These are phyloP conservation scores for Diachasmimorpha longicaudata DNA, from an alignment of 1,140 invertebrate genomes.

Conservation along the genomic window DNA sequence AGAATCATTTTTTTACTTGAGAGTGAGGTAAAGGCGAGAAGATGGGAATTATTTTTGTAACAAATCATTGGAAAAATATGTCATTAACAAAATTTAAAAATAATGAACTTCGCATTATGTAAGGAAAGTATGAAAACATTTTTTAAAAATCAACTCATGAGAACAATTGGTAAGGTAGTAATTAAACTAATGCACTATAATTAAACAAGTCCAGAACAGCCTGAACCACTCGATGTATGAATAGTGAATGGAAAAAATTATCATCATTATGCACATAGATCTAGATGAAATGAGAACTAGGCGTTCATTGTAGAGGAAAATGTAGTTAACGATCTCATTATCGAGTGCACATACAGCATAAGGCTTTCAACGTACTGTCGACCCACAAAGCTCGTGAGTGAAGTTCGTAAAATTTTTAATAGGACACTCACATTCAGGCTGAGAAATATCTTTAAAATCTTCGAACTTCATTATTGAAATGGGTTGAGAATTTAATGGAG, in stretches of 20 bases:
- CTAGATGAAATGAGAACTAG: background rate
- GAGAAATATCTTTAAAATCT: background rate
- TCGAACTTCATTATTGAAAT: too few relatives aligned
- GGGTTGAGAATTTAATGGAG: too few relatives aligned
- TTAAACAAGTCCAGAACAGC: too few relatives aligned
- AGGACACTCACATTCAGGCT: background rate
- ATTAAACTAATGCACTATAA: too few relatives aligned
- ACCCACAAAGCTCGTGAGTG: background rate
- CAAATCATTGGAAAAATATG: background rate
- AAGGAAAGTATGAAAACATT: too few relatives aligned
- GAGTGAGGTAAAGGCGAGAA: too few relatives aligned
- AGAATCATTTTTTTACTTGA: too few relatives aligned
- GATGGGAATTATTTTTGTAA: background rate
- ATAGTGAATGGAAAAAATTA: background rate
- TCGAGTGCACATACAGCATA: background rate
- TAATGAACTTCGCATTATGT: too few relatives aligned
- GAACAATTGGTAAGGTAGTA: too few relatives aligned
- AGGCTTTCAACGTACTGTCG: background rate
- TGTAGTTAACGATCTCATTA: background rate
- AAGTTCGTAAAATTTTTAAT: background rate
- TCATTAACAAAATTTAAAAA: too few relatives aligned
- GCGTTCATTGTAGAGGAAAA: background rate
- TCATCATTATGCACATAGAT: background rate
- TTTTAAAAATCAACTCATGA: too few relatives aligned
- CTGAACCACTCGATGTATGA: background rate